phyloP scores from a whole-genome alignment of 2,113 vertebrate genomes.

The Clarias magur region DNA sequence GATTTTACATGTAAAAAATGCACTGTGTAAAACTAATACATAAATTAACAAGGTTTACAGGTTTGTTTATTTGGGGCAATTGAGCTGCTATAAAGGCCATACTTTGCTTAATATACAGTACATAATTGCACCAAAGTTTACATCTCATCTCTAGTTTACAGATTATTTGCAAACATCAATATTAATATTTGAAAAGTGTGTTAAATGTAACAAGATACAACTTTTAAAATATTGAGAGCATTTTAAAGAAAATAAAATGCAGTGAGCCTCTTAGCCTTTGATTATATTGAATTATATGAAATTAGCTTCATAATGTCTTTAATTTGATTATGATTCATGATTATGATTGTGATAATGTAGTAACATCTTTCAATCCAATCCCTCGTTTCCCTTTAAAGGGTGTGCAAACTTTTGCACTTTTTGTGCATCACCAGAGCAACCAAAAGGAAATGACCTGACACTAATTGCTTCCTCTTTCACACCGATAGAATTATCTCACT shows the following conservation, averaged over 20 bases:
- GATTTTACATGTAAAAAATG: neutral
- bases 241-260: neutral
- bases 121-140: neutral
- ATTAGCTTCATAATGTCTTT: neutral
- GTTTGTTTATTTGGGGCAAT: no score
- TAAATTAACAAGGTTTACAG: neutral
- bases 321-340: neutral
- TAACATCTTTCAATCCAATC: neutral
- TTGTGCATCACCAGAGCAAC: neutral
- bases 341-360: neutral
- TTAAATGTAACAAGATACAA: neutral
- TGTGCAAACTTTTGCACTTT: neutral
- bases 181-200: neutral
- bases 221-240: neutral
- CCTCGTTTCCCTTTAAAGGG: neutral
- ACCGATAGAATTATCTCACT: neutral
- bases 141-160: neutral
- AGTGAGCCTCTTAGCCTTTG: neutral
- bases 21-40: neutral
- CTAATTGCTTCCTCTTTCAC: conserved; percentile 4
- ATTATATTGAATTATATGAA: no score
- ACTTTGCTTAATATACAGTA: neutral
- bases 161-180: neutral
- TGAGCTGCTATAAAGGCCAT: neutral
- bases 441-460: neutral